These are phyloP conservation scores for Aythya baeri DNA, from an alignment of 2,113 vertebrate species.

Conservation along the genomic window DNA sequence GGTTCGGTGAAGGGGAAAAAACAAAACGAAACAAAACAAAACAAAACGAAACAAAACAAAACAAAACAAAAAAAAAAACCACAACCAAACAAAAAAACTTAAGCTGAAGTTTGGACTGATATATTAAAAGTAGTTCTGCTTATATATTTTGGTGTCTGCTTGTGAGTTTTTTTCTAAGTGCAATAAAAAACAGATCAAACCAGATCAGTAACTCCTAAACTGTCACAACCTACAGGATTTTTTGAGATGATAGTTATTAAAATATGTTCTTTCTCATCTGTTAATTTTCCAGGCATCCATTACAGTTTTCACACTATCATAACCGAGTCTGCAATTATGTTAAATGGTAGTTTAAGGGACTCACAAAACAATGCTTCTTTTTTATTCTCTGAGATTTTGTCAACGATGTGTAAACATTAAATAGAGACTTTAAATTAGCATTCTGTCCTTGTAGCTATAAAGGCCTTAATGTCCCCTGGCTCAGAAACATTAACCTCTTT, in stretches of 20 bases:
- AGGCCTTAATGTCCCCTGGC: neutral
- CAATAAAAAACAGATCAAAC: conserved; percentile 27
- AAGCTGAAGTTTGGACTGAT: neutral
- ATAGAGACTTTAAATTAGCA: neutral
- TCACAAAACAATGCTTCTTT: neutral
- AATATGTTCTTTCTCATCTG: neutral
- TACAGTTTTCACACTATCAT: conserved; percentile 8
- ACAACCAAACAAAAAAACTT: neutral
- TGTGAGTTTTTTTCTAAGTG: neutral
- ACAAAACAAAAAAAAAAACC: no score
- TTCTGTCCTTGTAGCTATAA: neutral
- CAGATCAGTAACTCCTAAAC: neutral
- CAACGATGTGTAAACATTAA: neutral
- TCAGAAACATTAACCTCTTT: neutral
- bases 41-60: neutral
- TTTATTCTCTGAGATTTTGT: neutral
- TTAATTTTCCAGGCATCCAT: neutral
- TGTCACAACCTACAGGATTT: neutral
- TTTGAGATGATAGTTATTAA: conserved; percentile 37
- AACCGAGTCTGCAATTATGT: neutral
- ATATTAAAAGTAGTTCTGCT: neutral
- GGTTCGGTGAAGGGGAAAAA: neutral
- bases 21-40: no score
- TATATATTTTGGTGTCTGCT: neutral
- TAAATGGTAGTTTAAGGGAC: neutral